Evolutionary conservation across 2,888 invertebrate genomes (phyloP).

Genomic region (Cinara cedri): DNA sequence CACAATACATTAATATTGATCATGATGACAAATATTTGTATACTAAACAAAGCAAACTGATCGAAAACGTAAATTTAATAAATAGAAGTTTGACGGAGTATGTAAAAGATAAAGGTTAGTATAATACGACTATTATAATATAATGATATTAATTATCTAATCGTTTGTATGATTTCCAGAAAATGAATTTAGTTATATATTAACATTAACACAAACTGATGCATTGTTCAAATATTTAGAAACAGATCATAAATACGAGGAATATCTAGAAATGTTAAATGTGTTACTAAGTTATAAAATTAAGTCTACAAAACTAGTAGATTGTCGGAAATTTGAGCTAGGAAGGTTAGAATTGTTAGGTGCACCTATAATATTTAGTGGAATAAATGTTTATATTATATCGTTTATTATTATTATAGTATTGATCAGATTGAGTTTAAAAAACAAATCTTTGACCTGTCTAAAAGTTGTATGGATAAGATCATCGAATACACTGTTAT

Average conservation of each 20-base stretch:
- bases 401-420: slow-evolving; percentile 58
- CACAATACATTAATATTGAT: slow-evolving; percentile 60
- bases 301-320: slow-evolving; percentile 70
- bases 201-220: slow-evolving; percentile 4
- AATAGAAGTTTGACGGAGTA: slow-evolving; percentile 60
- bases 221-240: slow-evolving; percentile 61
- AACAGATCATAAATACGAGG: slow-evolving; percentile 64
- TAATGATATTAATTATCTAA: neutral
- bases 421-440: slow-evolving; percentile 67
- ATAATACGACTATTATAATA: neutral
- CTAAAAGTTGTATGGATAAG: slow-evolving; percentile 51
- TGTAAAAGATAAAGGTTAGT: slow-evolving; percentile 51
- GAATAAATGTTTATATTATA: neutral
- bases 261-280: slow-evolving; percentile 67
- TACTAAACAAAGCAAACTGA: slow-evolving; percentile 64
- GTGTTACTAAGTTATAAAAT: slow-evolving; percentile 70
- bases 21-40: slow-evolving; percentile 64
- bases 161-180: slow-evolving; percentile 61
- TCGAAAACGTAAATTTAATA: slow-evolving; percentile 66
- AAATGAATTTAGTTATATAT: slow-evolving; percentile 67
- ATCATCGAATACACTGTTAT: slow-evolving; percentile 54
- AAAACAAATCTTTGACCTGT: slow-evolving; percentile 2
- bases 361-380: neutral
- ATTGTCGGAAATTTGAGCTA: slow-evolving; percentile 73
- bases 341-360: slow-evolving; percentile 62